Conservation (phyloP, 1,140 invertebrate genomes). For the Caligus rogercresseyi region DNA sequence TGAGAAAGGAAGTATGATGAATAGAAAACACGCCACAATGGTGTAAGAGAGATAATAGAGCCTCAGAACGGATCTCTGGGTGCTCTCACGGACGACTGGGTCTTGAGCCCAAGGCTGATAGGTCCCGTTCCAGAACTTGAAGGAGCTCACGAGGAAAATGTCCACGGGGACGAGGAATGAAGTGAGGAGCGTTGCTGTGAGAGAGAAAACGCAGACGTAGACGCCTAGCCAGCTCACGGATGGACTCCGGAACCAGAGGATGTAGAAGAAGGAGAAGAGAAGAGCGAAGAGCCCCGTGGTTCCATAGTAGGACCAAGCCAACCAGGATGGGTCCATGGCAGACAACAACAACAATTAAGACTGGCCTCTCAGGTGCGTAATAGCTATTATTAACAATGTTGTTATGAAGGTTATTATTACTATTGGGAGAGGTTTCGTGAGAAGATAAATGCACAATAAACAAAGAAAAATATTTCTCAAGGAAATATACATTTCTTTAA, state of each 20-base stretch:
- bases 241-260: not conserved
- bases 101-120: constrained; percentile 30
- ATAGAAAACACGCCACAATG: constrained; percentile 30
- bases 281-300: not conserved
- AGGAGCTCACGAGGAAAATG: constrained; percentile 33
- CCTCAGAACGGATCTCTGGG: constrained; percentile 29
- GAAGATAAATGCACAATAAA: too few relatives aligned
- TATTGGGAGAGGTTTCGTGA: too few relatives aligned
- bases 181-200: constrained; percentile 30
- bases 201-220: constrained; percentile 25
- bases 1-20: constrained; percentile 33
- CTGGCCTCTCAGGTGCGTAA: not conserved
- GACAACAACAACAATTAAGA: not conserved
- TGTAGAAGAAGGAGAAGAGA: constrained; percentile 3
- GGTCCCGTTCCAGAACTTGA: constrained; percentile 31
- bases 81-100: constrained; percentile 24
- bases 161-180: constrained; percentile 33
- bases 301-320: not conserved
- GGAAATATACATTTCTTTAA: too few relatives aligned
- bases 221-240: not conserved
- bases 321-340: not conserved
- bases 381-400: too few relatives aligned
- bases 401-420: too few relatives aligned
- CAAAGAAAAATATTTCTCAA: too few relatives aligned
- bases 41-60: constrained; percentile 32